Conservation (phyloP, 2,113 vertebrate genomes). For the Shinisaurus crocodilurus region DNA sequence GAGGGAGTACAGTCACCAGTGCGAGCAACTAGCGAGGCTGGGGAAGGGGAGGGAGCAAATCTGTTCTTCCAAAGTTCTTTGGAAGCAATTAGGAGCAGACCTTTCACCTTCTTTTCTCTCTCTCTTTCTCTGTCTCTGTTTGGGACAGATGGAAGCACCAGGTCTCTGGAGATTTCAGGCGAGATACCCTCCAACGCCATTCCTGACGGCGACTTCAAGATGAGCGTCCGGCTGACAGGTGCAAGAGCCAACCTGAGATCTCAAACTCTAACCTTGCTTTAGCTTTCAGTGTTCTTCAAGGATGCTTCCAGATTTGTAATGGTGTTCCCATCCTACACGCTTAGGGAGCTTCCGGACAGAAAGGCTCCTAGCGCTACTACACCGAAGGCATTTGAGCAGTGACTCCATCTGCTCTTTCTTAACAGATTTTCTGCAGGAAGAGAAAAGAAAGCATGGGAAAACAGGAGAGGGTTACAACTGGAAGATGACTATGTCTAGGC, state of each 20-base stretch:
- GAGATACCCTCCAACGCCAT: constrained; percentile 66
- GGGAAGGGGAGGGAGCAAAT: background rate
- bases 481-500: too few relatives aligned
- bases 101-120: background rate
- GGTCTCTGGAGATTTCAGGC: constrained; percentile 59
- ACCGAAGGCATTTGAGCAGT: too few relatives aligned
- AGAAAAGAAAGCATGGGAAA: too few relatives aligned
- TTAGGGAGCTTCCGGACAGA: too few relatives aligned
- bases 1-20: background rate
- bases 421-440: too few relatives aligned
- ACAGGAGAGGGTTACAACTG: too few relatives aligned
- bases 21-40: background rate
- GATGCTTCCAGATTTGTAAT: too few relatives aligned
- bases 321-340: too few relatives aligned
- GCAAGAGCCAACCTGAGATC: background rate
- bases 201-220: constrained; percentile 68
- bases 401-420: too few relatives aligned
- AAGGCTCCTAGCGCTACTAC: too few relatives aligned
- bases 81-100: background rate
- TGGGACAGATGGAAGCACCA: constrained; percentile 30
- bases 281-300: background rate
- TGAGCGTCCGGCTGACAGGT: constrained; percentile 68
- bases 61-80: background rate
- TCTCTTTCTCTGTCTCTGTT: background rate
- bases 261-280: background rate